Conservation (phyloP, 2,113 vertebrate species). For the Pangasianodon gigas region DNA sequence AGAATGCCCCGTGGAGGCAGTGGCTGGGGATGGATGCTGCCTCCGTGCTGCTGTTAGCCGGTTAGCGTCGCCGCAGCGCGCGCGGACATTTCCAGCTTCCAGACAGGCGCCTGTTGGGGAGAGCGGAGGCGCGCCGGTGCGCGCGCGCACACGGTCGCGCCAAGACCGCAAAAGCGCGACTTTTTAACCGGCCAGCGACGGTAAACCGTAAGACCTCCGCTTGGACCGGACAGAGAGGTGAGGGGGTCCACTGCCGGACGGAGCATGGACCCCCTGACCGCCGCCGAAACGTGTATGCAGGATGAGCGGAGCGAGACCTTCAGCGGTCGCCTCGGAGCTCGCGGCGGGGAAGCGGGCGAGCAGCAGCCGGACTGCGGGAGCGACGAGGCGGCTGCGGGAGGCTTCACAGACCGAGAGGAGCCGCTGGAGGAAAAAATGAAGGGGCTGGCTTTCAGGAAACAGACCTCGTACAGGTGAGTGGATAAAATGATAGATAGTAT, state of each 20-base stretch:
- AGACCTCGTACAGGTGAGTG: slow-evolving; percentile 87
- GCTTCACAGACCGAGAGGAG: slow-evolving; percentile 72
- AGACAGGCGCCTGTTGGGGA: not conserved
- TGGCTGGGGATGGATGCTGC: slow-evolving; percentile 78
- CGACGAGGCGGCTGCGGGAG: slow-evolving; percentile 59
- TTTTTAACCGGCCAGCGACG: slow-evolving; percentile 38
- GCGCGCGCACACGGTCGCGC: slow-evolving; percentile 1
- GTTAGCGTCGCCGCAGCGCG: not conserved
- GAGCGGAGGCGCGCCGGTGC: not conserved
- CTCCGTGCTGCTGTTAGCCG: slow-evolving; percentile 17
- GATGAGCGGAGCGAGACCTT: slow-evolving; percentile 70
- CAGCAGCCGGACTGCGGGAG: slow-evolving; percentile 60
- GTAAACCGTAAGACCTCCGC: slow-evolving; percentile 45
- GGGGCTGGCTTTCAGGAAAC: slow-evolving; percentile 85
- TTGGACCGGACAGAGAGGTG: slow-evolving; percentile 41
- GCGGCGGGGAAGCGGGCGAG: slow-evolving; percentile 56
- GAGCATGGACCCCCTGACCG: slow-evolving; percentile 65
- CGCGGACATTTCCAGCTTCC: not conserved
- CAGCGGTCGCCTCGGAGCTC: slow-evolving; percentile 44
- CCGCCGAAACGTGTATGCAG: slow-evolving; percentile 60
- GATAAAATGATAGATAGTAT: not conserved
- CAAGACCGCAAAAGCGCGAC: not conserved
- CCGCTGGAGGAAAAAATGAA: slow-evolving; percentile 83
- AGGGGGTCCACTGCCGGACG: slow-evolving; percentile 60
- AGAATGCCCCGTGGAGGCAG: slow-evolving; percentile 75